phyloP scores from a whole-genome alignment of 2,797 vertebrate genomes.

The Tapirus indicus region DNA sequence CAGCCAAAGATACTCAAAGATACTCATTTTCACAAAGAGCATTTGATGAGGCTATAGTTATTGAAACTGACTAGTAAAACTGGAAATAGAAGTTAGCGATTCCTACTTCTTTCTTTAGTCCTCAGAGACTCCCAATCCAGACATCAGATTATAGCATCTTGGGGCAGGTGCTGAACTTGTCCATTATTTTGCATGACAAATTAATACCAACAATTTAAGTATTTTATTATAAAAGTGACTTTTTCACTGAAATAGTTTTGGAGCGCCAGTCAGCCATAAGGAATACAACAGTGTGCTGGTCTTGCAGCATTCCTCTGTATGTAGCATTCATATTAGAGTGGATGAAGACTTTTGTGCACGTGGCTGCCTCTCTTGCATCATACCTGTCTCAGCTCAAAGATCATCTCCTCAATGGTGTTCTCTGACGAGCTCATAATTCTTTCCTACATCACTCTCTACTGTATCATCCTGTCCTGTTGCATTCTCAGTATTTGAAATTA shows the following conservation, averaged over 20 bases:
- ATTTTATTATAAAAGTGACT: neutral
- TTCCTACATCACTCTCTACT: neutral
- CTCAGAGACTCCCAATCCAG: neutral
- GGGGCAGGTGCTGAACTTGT: neutral
- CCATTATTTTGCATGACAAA: neutral
- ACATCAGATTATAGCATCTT: neutral
- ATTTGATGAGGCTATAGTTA: neutral
- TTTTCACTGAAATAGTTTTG: neutral
- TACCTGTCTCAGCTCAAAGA: neutral
- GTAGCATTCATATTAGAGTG: neutral
- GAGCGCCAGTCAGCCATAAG: neutral
- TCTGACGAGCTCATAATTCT: neutral
- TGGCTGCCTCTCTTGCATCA: neutral
- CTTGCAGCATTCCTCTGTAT: neutral
- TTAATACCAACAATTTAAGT: neutral
- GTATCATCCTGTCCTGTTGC: neutral
- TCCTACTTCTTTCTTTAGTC: neutral
- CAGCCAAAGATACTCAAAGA: neutral
- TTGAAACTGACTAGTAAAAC: neutral
- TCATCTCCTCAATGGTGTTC: neutral
- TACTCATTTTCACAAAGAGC: neutral
- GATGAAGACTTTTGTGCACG: neutral
- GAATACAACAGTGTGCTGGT: neutral
- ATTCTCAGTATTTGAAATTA: neutral
- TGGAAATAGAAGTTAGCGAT: neutral